Evolutionary conservation across 2,888 invertebrate genomes (phyloP), one percentile per base, ranked within the genome.

Genomic region (Plagodis pulveraria): DNA sequence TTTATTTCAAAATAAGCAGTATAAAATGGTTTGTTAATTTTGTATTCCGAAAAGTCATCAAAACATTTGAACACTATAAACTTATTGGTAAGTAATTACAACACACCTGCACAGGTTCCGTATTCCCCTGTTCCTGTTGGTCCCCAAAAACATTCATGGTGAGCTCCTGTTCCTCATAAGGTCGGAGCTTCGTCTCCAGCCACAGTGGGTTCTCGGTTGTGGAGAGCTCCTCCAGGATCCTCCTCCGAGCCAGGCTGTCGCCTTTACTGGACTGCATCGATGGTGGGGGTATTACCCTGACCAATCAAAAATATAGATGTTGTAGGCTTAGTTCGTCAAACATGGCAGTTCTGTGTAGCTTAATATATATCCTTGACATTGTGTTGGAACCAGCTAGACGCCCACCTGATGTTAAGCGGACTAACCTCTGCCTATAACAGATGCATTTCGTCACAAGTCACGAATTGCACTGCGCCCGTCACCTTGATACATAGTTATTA

Each of bases 201-300:
- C 98, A 98, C 10, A 98, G 88, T 0, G 98, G 98, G 93, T 98
- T 98, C 84, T 98, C 98, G 0, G 98, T 98, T 0, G 97, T 97
- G 74, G 97, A 97, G 49, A 97, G 87, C 77, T 97, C 97, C 71
- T 97, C 97, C 40, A 97, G 95, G 51, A 97, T 96, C 65, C 96
- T 95, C 63, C 97, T 95, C 57, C 97, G 96, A 33, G 97, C 97
- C 10, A 97, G 87, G 47, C 97, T 96, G 80, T 97, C 97, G 56
- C 97, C 97, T 62, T 96, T 95, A 63, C 96, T 95, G 70, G 96
- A 96, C 72, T 97, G 95, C 53, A 95, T 94, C 8, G 96, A 95
- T n/a, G 96, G 96, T 48, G 97, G 95, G 2, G 96, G 95, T 48
- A 97, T 95, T 41, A 97, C 96, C 96, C 96, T 95, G 81, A 49